Evolutionary conservation across 2,888 invertebrate species (phyloP).

Genomic region (Heliconius erato): DNA sequence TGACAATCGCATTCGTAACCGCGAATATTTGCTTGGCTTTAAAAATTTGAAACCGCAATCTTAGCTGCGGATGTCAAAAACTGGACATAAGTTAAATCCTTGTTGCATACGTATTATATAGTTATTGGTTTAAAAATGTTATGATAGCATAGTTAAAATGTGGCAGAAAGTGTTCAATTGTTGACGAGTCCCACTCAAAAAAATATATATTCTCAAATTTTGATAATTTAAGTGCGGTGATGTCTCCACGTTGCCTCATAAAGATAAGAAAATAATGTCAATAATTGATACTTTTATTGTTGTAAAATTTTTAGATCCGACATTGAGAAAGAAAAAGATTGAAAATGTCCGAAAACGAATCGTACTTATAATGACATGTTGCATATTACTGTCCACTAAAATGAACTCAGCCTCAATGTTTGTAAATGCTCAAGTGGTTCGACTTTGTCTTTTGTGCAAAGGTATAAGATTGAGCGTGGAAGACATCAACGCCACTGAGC

Average conservation of each 20-base stretch:
- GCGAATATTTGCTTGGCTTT: too few species aligned
- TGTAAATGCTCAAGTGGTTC: constrained; percentile 54
- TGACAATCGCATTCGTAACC: too few species aligned
- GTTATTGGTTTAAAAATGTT: too few species aligned
- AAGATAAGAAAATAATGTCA: background rate
- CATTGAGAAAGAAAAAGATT: background rate
- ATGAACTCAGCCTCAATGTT: constrained; percentile 58
- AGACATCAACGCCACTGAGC: constrained; percentile 55
- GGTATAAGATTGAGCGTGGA: constrained; percentile 52
- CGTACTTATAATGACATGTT: constrained; percentile 60
- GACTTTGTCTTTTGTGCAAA: constrained; percentile 53
- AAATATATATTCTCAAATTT: background rate
- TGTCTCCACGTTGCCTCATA: background rate
- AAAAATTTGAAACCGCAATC: too few species aligned
- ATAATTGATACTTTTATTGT: constrained; percentile 1
- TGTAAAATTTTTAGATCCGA: constrained; percentile 14
- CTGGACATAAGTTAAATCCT: too few species aligned
- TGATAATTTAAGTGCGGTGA: background rate
- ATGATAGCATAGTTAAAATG: too few species aligned
- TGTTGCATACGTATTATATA: too few species aligned
- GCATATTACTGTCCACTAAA: constrained; percentile 66
- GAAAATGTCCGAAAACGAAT: constrained; percentile 43
- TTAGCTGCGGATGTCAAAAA: too few species aligned
- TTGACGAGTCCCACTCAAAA: background rate
- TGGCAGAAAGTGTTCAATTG: too few species aligned